These are phyloP conservation scores for Eupithecia centaureata DNA, from an alignment of 2,888 invertebrate genomes.

Conservation along the genomic window DNA sequence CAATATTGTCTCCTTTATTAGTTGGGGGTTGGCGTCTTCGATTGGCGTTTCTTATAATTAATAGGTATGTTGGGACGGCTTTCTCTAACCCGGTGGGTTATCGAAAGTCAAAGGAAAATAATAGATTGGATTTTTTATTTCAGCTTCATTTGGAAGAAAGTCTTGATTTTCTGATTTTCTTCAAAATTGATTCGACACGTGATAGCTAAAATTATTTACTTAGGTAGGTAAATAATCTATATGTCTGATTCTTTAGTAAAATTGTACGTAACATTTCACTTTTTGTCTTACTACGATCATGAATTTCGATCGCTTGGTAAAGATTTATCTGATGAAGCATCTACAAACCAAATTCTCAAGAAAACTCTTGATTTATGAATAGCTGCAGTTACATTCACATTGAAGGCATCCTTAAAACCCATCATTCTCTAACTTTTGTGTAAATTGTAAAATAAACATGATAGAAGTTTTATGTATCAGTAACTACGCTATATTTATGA, in stretches of 20 bases:
- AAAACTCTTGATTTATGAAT: too few relatives aligned
- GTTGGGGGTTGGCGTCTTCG: constrained; percentile 76
- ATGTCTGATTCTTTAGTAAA: not conserved
- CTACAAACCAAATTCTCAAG: not conserved
- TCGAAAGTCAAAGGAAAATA: not conserved
- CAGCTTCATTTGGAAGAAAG: not conserved
- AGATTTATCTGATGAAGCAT: not conserved
- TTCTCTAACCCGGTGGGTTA: not conserved
- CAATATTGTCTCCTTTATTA: constrained; percentile 85
- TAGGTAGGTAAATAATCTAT: not conserved
- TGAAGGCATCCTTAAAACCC: too few relatives aligned
- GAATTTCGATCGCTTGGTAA: not conserved
- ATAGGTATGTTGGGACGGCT: constrained; percentile 15
- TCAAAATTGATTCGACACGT: not conserved
- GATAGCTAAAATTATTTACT: too few relatives aligned
- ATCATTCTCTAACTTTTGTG: too few relatives aligned
- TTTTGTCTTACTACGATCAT: too few relatives aligned
- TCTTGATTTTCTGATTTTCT: not conserved
- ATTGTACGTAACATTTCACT: not conserved
- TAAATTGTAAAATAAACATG: too few relatives aligned
- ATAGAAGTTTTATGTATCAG: not conserved
- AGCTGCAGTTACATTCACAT: too few relatives aligned
- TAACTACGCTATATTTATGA: not conserved
- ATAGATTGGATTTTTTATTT: not conserved
- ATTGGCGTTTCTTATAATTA: constrained; percentile 52